A percentile compares a stretch with the other conserved stretches of the same genome.
These are phyloP conservation scores for Stenolophus ochropezus DNA, from an alignment of 2,888 invertebrate species.

Conservation along the genomic window DNA sequence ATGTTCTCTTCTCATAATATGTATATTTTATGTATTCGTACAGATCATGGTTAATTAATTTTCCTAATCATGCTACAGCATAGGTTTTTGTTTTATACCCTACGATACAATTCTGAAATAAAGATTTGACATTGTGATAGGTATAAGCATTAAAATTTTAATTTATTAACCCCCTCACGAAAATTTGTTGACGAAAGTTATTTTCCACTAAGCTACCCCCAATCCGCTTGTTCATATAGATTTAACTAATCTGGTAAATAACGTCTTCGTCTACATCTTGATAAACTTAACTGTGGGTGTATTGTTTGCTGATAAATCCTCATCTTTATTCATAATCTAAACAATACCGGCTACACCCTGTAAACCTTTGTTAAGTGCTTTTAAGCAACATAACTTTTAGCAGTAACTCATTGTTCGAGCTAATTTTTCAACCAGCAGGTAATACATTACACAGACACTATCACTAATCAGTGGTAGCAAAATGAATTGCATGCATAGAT, in stretches of 20 bases:
- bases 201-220: not conserved
- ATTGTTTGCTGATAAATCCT: slow-evolving; percentile 8
- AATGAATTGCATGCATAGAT: not conserved
- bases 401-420: not conserved
- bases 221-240: not conserved
- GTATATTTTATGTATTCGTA: no score
- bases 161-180: not conserved
- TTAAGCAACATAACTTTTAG: not conserved
- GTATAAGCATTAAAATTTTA: no score
- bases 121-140: no score
- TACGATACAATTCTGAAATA: no score
- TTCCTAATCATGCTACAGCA: no score
- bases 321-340: slow-evolving; percentile 32
- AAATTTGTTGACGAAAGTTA: not conserved
- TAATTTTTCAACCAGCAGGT: not conserved
- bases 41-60: no score
- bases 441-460: not conserved
- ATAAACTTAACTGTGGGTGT: slow-evolving; percentile 1
- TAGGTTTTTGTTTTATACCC: no score
- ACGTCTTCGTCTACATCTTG: not conserved
- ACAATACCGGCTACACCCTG: not conserved
- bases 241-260: not conserved
- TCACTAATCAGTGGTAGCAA: not conserved
- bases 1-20: no score
- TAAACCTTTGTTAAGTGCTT: not conserved